Base-by-base conservation (phyloP, 1,140 invertebrate genomes). In the Bradynema listronoti region DNA sequence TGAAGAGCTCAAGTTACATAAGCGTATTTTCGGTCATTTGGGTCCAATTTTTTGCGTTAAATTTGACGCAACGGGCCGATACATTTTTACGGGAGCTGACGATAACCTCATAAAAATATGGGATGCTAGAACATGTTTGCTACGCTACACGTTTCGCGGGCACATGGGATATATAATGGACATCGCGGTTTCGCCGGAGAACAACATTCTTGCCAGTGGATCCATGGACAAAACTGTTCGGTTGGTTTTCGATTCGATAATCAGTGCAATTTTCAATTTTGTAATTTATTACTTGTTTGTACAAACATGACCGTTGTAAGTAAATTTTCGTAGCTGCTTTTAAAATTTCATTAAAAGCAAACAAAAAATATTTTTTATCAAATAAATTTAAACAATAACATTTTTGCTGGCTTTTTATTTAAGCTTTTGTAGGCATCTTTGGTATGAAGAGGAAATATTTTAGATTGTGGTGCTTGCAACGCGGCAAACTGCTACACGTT, bases 91-190 rank as follows among this genome's bases (percentile, higher is more conserved):
- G 0, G 94, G 93, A 56, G 91, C 93, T 36, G 94, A 99, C 82
- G 94, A 99, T 81, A 81, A 89, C 56, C 82, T 99, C 5, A 87
- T 98, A 16, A 58, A 56, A 1, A 36, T 33, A 42, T 98, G 93
- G 93, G 88, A 88, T 76, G 86, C 87, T 2, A 75, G 83, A 14
- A 88, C 88, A 80, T 91, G 91, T 0, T 84, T 91, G 25, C 82
- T 98, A 22, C 78, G 95, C 46, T 85, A 86, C 7, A 92, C 91
- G 33, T 85, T 97, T 61, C 84, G 94, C 36, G 94, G 94, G 2
- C 90, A 92, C 32, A 87, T 87, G 0, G 86, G 88, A 0, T 92
- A 97, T 84, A 94, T 98, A 55, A 91, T 91, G 46, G 93, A 98
- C 79, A 87, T 97, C 78, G 87, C 89, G 52, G 86, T 95, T 1